phyloP scores from a whole-genome alignment of 2,797 vertebrate species.

The Labeo calbasu region DNA sequence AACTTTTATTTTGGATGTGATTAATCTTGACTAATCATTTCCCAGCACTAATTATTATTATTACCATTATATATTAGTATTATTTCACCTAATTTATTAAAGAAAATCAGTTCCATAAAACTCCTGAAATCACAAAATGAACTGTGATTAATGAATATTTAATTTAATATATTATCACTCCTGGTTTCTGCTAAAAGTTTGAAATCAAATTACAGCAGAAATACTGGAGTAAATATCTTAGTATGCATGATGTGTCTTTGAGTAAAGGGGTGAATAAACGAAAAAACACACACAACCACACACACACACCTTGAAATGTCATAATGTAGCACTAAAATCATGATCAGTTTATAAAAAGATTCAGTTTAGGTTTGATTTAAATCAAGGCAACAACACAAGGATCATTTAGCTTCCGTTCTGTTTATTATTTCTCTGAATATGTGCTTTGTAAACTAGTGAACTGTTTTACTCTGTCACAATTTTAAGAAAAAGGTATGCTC shows the following conservation, averaged over 20 bases:
- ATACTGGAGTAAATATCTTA: not conserved
- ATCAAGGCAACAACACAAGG: not conserved
- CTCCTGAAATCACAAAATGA: not conserved
- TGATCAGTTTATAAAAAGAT: not conserved
- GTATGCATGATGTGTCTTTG: not conserved
- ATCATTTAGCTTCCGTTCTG: not conserved
- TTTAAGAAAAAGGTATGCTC: not conserved
- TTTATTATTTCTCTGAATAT: not conserved
- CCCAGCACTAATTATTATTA: not conserved
- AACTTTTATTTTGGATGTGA: too few relatives aligned
- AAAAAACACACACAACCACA: too few relatives aligned
- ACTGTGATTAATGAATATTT: not conserved
- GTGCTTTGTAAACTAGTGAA: not conserved
- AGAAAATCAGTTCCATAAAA: too few relatives aligned
- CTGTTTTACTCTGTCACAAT: not conserved
- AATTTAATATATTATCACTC: too few relatives aligned
- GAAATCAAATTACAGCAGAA: not conserved
- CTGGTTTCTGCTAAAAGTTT: too few relatives aligned
- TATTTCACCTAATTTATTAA: too few relatives aligned
- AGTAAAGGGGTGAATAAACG: not conserved
- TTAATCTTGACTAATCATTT: too few relatives aligned
- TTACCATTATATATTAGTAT: too few relatives aligned
- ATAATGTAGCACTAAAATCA: not conserved
- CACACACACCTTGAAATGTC: not conserved
- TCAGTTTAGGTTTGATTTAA: not conserved